Evolutionary conservation across 1,140 invertebrate genomes (phyloP).

Genomic region (Drosophila pectinifera): DNA sequence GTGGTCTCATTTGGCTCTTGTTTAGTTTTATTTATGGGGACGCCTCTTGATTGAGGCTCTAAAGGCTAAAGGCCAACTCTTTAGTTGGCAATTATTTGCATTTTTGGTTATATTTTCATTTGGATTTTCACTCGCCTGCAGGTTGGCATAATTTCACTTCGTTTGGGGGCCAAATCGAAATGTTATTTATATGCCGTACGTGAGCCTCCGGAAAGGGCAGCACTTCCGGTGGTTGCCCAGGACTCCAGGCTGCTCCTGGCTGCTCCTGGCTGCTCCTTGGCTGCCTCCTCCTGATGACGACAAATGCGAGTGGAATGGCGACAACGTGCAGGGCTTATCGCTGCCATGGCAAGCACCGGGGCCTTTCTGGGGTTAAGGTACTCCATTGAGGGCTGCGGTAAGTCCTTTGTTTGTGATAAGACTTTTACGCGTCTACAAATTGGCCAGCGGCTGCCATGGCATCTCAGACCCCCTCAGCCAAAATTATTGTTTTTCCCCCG

Average conservation of each 20-base stretch:
- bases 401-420: slow-evolving; percentile 68
- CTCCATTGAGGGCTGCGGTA: slow-evolving; percentile 15
- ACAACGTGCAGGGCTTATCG: slow-evolving; percentile 78
- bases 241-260: no score
- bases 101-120: no score
- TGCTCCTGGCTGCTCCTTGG: no score
- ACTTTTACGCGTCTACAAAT: slow-evolving; percentile 77
- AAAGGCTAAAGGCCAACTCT: no score
- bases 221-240: slow-evolving; percentile 26
- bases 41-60: background rate
- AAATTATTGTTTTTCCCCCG: slow-evolving; percentile 27
- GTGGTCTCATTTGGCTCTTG: slow-evolving; percentile 34
- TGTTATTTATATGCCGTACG: slow-evolving; percentile 81
- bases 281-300: slow-evolving; percentile 68
- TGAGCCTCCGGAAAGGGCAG: slow-evolving; percentile 48
- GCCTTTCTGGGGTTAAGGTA: slow-evolving; percentile 3
- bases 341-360: slow-evolving; percentile 28
- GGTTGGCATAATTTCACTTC: slow-evolving; percentile 50
- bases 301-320: slow-evolving; percentile 76
- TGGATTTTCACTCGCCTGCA: slow-evolving; percentile 4
- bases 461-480: background rate
- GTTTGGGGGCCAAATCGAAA: slow-evolving; percentile 74
- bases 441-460: slow-evolving; percentile 59
- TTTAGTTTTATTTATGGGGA: background rate
- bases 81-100: no score